Conservation (phyloP, 1,140 invertebrate species). For the Schlechtendalia chinensis region DNA sequence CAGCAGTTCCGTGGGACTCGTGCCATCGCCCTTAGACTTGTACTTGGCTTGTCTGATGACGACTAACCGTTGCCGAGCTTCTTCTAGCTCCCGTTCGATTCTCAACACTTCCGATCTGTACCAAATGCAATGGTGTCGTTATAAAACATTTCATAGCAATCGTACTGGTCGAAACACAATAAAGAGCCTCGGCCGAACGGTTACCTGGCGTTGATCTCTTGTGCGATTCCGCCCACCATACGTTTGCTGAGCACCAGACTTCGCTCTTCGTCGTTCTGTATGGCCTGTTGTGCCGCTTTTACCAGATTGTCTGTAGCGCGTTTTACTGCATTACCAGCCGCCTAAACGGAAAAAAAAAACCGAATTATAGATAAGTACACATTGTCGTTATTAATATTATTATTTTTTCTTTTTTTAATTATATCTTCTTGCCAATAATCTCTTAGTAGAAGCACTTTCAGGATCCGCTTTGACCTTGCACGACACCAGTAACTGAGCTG, state of each 20-base stretch:
- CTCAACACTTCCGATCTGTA: conserved; percentile 77
- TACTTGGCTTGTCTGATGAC: conserved; percentile 83
- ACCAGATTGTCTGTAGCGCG: conserved; percentile 96
- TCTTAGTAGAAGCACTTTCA: conserved; percentile 85
- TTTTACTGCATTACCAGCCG: conserved; percentile 96
- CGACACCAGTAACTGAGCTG: conserved; percentile 93
- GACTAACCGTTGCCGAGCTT: conserved; percentile 83
- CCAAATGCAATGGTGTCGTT: conserved; percentile 12
- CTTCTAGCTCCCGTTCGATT: conserved; percentile 90
- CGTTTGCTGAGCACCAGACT: conserved; percentile 83
- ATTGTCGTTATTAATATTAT: neutral
- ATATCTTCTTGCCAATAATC: conserved; percentile 66
- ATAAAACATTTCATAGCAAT: neutral
- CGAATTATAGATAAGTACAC: conserved; percentile 50
- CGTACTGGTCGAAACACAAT: too few relatives aligned
- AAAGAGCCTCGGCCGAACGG: neutral
- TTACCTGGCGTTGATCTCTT: conserved; percentile 80
- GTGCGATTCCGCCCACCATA: conserved; percentile 91
- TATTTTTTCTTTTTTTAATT: too few relatives aligned
- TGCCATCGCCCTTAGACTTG: conserved; percentile 62
- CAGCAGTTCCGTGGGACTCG: conserved; percentile 28
- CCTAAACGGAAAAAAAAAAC: conserved; percentile 57
- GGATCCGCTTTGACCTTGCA: conserved; percentile 98
- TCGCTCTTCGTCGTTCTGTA: conserved; percentile 87
- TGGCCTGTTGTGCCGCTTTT: conserved; percentile 86